Conservation (phyloP, 2,797 vertebrate species). For the Scolopax bukidnonensis region DNA sequence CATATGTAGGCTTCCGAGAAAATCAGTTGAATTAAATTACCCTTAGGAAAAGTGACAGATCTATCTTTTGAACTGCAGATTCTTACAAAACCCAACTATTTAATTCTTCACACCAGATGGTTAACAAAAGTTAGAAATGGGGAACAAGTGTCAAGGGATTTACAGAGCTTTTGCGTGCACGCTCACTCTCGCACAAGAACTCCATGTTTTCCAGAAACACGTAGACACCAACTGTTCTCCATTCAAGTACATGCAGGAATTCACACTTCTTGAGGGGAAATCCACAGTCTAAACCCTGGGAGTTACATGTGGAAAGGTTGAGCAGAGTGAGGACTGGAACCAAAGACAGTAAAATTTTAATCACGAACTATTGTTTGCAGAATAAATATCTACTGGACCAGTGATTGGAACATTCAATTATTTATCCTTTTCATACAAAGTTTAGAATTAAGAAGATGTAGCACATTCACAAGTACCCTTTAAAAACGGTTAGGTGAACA, state of each 20-base stretch:
- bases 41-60: not conserved
- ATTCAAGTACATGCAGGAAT: not conserved
- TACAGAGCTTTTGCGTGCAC: not conserved
- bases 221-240: not conserved
- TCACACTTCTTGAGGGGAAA: not conserved
- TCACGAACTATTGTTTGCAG: not conserved
- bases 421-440: not conserved
- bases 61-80: not conserved
- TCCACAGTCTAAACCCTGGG: not conserved
- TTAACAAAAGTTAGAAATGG: not conserved
- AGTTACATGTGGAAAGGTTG: not conserved
- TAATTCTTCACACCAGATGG: not conserved
- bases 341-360: not conserved
- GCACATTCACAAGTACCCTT: not conserved
- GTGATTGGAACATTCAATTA: not conserved
- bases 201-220: not conserved
- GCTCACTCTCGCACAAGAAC: accelerated
- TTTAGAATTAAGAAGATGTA: not conserved
- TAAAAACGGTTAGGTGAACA: not conserved
- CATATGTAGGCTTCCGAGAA: not conserved
- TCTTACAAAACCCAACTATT: not conserved
- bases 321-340: not conserved
- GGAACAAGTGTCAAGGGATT: not conserved
- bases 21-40: not conserved
- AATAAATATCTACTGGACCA: not conserved